Evolutionary conservation across 2,888 invertebrate genomes (phyloP), one percentile per base, ranked within the genome.

Genomic region (Lasioglossum oenotherae): DNA sequence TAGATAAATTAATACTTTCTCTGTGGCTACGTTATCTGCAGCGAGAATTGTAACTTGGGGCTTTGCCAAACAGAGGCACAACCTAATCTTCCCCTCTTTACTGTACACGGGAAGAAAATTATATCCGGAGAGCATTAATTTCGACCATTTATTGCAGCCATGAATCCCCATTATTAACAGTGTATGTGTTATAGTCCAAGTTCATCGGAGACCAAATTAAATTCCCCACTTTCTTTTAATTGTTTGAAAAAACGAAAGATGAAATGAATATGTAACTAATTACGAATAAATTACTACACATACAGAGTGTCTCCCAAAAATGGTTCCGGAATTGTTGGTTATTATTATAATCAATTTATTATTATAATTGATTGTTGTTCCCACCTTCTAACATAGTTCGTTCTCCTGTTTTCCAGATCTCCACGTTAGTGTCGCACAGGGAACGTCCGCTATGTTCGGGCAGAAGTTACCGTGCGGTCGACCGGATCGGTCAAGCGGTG

Each of bases 401-500:
- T 67, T 14, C 72, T 60, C 64, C 64, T 60, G 82, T 35, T 82
- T 96, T 96, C 31, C 95, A 98, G 98, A 99, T 99, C 95, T 98
- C 99, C 92, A 98, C 98, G 89, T 96, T 99, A 95, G 98, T 99
- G 93, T 98, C 98, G 94, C 97, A 98, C 93, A 96, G 97, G 89
- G 97, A 97, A 93, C 95, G 96, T 95, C 95, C 96, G 95, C 94
- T 95, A 96, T 96, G 95, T 94, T 96, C 95, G 91, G 95, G 96
- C 92, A 95, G 97, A 95, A 96, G 97, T 81, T 95, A 97, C 81
- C 96, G 97, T 88, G 97, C 98, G 41, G 97, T 99, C 93, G 98
- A 98, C 89, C 97, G 98, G 88, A 99, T 99, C 83, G 99, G 99
- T 57, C 99, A 99, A 94, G 98, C 99, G 74, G 99, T 99, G 88